A percentile compares a stretch with the other conserved stretches of the same genome.
These are phyloP conservation scores for Orchesella cincta DNA, from an alignment of 1,140 invertebrate genomes.

Conservation along the genomic window DNA sequence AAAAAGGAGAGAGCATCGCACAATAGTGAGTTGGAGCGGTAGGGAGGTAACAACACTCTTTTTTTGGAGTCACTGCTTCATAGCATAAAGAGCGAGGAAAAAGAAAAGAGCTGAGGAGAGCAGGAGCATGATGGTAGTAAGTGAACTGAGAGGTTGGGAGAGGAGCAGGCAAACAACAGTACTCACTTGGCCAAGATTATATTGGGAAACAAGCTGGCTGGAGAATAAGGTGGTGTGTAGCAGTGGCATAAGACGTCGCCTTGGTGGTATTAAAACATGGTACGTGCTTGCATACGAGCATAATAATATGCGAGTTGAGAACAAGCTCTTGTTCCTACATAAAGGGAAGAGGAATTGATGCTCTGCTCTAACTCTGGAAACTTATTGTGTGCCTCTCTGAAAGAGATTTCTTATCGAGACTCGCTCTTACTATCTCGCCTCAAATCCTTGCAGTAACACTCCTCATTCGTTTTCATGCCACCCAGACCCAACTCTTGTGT, in stretches of 20 bases:
- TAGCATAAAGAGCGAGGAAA: neutral
- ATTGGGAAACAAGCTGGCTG: too few species aligned
- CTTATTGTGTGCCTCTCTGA: neutral
- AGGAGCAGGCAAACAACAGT: neutral
- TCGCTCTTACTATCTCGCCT: neutral
- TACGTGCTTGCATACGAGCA: constrained; percentile 7
- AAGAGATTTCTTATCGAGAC: neutral
- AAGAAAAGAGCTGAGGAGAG: neutral
- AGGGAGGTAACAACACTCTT: too few species aligned
- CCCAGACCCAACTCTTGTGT: neutral
- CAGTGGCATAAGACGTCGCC: neutral
- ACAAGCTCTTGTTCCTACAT: neutral
- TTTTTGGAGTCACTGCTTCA: too few species aligned
- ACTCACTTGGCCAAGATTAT: too few species aligned
- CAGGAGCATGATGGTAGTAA: too few species aligned
- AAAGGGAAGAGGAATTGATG: too few species aligned
- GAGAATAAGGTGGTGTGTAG: neutral
- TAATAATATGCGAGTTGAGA: neutral
- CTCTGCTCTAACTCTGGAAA: neutral
- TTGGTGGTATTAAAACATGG: neutral
- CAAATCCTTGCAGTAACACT: too few species aligned
- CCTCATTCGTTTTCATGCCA: neutral
- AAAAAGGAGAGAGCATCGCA: too few species aligned
- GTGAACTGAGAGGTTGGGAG: too few species aligned
- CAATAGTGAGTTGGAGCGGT: too few species aligned